A percentile compares a stretch with the other conserved stretches of the same genome.
phyloP scores from a whole-genome alignment of 2,797 vertebrate species.

The Eulemur coronatus region DNA sequence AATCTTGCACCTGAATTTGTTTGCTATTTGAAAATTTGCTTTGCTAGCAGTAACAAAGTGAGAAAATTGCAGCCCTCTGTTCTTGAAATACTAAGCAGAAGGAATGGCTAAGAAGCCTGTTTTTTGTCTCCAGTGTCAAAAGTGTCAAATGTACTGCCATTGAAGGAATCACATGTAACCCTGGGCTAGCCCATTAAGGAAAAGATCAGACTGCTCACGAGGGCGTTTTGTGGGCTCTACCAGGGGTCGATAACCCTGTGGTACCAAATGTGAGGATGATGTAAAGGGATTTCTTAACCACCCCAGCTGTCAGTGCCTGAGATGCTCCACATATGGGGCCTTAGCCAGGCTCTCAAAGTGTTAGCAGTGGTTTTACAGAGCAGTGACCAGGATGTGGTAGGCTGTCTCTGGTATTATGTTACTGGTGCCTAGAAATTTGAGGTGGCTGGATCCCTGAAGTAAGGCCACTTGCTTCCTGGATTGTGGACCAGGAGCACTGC shows the following conservation, averaged over 20 bases:
- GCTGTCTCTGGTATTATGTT: background rate
- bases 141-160: background rate
- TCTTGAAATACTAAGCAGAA: background rate
- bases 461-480: background rate
- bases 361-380: background rate
- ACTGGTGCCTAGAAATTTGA: background rate
- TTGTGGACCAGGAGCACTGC: background rate
- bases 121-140: background rate
- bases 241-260: rapidly evolving
- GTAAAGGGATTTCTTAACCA: background rate
- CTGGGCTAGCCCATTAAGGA: background rate
- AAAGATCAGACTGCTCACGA: background rate
- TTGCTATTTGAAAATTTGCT: background rate
- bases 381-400: too few relatives aligned
- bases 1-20: background rate
- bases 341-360: background rate
- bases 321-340: background rate
- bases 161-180: background rate
- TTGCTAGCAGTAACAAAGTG: background rate
- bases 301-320: background rate
- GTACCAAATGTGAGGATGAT: rapidly evolving
- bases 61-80: background rate
- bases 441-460: background rate
- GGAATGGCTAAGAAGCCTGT: background rate
- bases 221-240: background rate